These are phyloP conservation scores for Cryptocheilus praepositus DNA, from an alignment of 2,888 invertebrate species.

Conservation along the genomic window DNA sequence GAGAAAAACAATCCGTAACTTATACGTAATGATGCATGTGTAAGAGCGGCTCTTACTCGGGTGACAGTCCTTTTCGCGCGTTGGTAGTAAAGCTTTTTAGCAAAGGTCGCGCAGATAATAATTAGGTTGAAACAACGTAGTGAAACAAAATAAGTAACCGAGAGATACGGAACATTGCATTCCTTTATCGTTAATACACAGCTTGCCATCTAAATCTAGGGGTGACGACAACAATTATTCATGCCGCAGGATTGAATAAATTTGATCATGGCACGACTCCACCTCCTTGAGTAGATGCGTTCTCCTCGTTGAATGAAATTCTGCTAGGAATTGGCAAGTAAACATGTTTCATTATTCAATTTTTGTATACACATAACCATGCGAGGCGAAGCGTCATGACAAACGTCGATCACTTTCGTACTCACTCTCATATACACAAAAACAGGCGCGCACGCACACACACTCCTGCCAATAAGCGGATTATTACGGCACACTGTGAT, in stretches of 20 bases:
- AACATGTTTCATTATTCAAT: conserved; percentile 53
- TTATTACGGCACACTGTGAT: conserved; percentile 41
- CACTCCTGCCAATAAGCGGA: conserved; percentile 54
- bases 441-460: conserved; percentile 53
- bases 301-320: background rate
- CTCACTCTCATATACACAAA: conserved; percentile 63
- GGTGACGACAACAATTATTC: conserved; percentile 73
- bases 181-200: conserved; percentile 74
- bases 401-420: conserved; percentile 72
- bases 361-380: conserved; percentile 73
- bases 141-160: conserved; percentile 50
- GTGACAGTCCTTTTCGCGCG: no score
- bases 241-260: conserved; percentile 71
- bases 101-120: background rate
- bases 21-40: no score
- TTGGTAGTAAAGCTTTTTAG: no score
- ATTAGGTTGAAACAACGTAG: conserved; percentile 36
- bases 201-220: conserved; percentile 72
- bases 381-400: conserved; percentile 75
- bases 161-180: conserved; percentile 66
- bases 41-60: no score
- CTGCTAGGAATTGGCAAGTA: conserved; percentile 8
- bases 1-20: no score
- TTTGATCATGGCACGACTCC: background rate
- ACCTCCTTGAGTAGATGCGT: background rate